phyloP scores from a whole-genome alignment of 2,888 invertebrate genomes.

The Cephus spinipes region DNA sequence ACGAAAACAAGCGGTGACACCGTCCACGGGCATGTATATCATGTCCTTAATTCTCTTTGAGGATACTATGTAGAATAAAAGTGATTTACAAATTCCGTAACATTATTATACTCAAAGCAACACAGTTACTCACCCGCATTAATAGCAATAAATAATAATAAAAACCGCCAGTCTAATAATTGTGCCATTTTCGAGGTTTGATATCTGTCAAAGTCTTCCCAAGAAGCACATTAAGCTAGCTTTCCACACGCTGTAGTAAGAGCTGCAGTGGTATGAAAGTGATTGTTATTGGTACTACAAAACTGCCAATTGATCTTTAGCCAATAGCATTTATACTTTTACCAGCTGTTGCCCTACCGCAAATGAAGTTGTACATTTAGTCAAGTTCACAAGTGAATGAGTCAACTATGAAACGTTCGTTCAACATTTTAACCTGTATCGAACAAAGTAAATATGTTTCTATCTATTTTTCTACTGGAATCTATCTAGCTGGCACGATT shows the following conservation, averaged over 20 bases:
- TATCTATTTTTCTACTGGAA: not conserved
- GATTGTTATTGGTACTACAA: not conserved
- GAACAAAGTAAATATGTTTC: not conserved
- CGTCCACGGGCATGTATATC: conserved; percentile 82
- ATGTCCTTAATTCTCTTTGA: conserved; percentile 79
- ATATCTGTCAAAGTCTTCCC: conserved; percentile 17
- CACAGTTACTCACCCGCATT: conserved; percentile 24
- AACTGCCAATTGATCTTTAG: not conserved
- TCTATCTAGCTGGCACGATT: not conserved
- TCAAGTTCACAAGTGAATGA: not conserved
- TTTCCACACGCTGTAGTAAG: not conserved
- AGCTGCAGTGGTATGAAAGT: not conserved
- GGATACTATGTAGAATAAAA: conserved; percentile 61
- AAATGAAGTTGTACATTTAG: not conserved
- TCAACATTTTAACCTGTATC: not conserved
- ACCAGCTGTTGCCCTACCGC: not conserved
- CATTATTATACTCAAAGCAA: not conserved
- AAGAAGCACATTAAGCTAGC: not conserved
- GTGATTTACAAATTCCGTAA: not conserved
- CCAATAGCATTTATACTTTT: not conserved
- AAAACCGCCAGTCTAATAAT: conserved; percentile 21
- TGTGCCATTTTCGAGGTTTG: conserved; percentile 28
- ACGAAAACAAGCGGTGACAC: conserved; percentile 85
- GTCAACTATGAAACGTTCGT: not conserved
- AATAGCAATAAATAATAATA: conserved; percentile 25